Base-by-base conservation (phyloP, 2,113 vertebrate genomes). In the Oenanthe melanoleuca region DNA sequence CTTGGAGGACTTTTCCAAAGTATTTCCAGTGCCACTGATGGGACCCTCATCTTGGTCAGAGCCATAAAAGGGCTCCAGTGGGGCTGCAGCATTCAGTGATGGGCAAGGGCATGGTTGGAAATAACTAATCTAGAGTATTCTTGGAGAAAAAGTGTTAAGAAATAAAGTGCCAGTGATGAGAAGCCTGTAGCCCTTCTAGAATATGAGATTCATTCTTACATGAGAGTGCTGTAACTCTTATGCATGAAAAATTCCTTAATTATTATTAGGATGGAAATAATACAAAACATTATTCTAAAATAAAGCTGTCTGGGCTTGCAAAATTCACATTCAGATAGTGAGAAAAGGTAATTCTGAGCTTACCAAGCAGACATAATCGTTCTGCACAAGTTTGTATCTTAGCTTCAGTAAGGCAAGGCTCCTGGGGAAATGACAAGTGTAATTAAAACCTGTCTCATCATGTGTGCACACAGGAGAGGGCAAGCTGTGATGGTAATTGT, bases 381-480 rank as follows among this genome's bases (percentile, higher is more conserved):
- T 80, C 61, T 79, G 66, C 47, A 37, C 28, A 80, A 66, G 73
- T 92, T 78, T 38, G 5, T 47, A 11, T 50, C 60, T 71, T 61
- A 42, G 24, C 42, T 63, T 91, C 47, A 92, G 34, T 64, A 91
- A 91, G 67, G 60, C 67, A 88, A 49, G 44, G 56, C 65, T 89
- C 79, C 89, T 49, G 71, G 87, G 92, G 92, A 95, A 85, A 96
- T 59, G 74, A 88, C 85, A 93, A 95, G 25, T 88, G 85, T 96
- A 96, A 94, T 97, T 96, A 96, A 96, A 95, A 91, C 44, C 59
- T 89, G 60, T 52, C 81, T 95, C 81, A 86, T 96, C 82, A 28
- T 55, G 79, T 50, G 55, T 16, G n/a, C 87, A 75, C 79, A 52
- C 74, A 88, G 60, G 74, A 78, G 89, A 95, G 66, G 55, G 38